Conservation (phyloP, 2,113 vertebrate genomes). For the Hippolais icterina region DNA sequence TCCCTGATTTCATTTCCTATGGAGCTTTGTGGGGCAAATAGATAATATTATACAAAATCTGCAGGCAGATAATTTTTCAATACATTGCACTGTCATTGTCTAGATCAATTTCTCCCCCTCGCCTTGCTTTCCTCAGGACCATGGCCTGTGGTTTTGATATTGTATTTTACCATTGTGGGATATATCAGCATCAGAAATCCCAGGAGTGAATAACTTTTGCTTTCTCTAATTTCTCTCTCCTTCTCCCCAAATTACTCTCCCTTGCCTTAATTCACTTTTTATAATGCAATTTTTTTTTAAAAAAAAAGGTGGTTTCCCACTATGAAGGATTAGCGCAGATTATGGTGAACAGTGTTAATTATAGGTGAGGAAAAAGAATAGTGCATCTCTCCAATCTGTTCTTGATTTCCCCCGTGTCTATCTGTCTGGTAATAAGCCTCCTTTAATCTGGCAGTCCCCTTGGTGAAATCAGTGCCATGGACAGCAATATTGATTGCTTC, state of each 20-base stretch:
- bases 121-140: neutral
- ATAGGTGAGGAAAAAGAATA: constrained; percentile 73
- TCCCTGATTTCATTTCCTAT: constrained; percentile 43
- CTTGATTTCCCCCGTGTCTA: constrained; percentile 80
- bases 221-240: neutral
- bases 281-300: neutral
- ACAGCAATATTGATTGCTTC: constrained; percentile 86
- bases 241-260: neutral
- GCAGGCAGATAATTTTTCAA: neutral
- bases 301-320: constrained; percentile 64
- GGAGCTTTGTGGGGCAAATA: constrained; percentile 42
- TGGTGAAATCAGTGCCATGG: constrained; percentile 81
- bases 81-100: neutral
- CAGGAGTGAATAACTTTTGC: neutral
- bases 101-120: neutral
- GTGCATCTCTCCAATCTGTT: constrained; percentile 73
- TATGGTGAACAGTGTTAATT: constrained; percentile 81
- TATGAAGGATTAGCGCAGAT: constrained; percentile 81
- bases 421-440: constrained; percentile 80
- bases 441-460: constrained; percentile 83
- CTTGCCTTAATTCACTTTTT: constrained; percentile 59
- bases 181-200: neutral
- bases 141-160: neutral
- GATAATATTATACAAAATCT: constrained; percentile 30
- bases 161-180: neutral